Percentiles rank a stretch among this genome's conserved stretches.
phyloP scores from a whole-genome alignment of 2,888 invertebrate genomes.

The Phalangium opilio region DNA sequence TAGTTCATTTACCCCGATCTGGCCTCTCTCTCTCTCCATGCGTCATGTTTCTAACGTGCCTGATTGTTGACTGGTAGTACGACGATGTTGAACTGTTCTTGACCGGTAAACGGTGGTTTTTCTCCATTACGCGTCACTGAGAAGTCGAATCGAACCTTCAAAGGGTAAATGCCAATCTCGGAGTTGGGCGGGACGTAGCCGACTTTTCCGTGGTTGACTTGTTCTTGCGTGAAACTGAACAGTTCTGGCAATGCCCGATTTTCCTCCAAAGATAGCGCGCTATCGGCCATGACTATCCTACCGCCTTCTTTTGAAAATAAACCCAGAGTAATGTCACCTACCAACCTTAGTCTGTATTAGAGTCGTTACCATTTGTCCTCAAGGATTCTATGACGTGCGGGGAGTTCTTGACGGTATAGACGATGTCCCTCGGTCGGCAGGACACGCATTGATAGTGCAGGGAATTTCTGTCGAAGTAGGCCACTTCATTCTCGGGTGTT shows the following conservation, averaged over 20 bases:
- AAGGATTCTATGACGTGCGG: too few species aligned
- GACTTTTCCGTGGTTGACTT: conserved; percentile 29
- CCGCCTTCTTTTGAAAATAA: conserved; percentile 25
- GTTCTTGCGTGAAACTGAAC: conserved; percentile 28
- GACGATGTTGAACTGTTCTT: conserved; percentile 27
- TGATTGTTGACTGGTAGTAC: conserved; percentile 30
- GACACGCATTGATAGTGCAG: too few species aligned
- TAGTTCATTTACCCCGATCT: too few species aligned
- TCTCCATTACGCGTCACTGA: conserved; percentile 25
- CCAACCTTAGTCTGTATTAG: too few species aligned
- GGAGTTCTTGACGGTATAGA: too few species aligned
- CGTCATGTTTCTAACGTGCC: conserved; percentile 4
- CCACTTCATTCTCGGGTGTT: too few species aligned
- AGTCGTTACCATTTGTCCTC: too few species aligned
- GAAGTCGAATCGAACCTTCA: conserved; percentile 23
- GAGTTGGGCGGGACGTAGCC: conserved; percentile 30
- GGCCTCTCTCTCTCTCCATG: too few species aligned
- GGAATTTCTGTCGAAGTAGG: too few species aligned
- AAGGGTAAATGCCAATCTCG: conserved; percentile 28
- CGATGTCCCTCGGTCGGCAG: too few species aligned
- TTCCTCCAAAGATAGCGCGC: conserved; percentile 25
- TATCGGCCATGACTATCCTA: conserved; percentile 26
- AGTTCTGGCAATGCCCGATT: conserved; percentile 22
- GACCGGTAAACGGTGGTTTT: conserved; percentile 26
- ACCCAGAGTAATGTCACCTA: too few species aligned